phyloP scores from a whole-genome alignment of 2,113 vertebrate species.

The Pachyramphus minor region DNA sequence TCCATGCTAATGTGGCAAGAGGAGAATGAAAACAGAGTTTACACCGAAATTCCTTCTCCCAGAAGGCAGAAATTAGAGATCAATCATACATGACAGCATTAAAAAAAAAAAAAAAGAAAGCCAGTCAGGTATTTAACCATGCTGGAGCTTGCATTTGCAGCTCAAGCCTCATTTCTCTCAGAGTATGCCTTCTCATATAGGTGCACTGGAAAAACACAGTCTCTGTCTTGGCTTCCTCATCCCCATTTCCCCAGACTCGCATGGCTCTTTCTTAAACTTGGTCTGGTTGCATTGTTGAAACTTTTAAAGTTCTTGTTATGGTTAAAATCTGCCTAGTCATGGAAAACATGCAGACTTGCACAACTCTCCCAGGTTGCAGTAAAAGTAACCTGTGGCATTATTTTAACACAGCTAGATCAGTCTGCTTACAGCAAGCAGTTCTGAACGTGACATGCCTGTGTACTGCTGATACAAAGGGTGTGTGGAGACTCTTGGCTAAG shows the following conservation, averaged over 20 bases:
- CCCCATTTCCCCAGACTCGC: neutral
- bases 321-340: neutral
- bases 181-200: neutral
- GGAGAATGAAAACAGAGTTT: neutral
- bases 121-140: slow-evolving; percentile 16
- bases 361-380: neutral
- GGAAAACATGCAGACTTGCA: neutral
- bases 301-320: neutral
- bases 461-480: neutral
- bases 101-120: neutral
- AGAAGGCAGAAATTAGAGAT: neutral
- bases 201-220: neutral
- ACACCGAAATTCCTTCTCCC: neutral
- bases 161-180: neutral
- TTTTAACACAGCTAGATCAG: neutral
- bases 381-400: neutral
- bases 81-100: neutral
- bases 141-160: neutral
- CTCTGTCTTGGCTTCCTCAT: neutral
- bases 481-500: neutral
- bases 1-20: neutral
- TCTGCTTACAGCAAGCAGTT: neutral
- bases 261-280: neutral
- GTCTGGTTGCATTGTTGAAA: neutral
- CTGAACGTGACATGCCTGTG: accelerated